Conservation (phyloP, 2,797 vertebrate genomes). For the Microctenopoma lineatum region DNA sequence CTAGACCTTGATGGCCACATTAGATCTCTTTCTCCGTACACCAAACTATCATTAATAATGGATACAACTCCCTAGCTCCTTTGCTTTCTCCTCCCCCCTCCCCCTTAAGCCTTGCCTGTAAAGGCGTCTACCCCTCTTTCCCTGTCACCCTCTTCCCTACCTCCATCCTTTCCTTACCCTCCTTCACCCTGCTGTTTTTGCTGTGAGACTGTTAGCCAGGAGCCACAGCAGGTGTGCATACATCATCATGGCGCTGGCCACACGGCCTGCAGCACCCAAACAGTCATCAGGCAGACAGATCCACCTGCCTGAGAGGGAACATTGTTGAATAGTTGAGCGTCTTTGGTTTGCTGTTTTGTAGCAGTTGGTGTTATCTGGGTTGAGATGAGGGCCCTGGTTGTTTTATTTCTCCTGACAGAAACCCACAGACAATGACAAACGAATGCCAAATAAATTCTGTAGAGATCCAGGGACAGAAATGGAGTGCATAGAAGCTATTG, state of each 20-base stretch:
- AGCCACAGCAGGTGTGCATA: slow-evolving; percentile 76
- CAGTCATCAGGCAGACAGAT: slow-evolving; percentile 48
- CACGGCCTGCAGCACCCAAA: slow-evolving; percentile 69
- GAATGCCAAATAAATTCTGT: slow-evolving; percentile 41
- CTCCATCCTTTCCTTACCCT: slow-evolving; percentile 45
- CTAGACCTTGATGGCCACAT: slow-evolving; percentile 79
- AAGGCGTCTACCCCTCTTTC: slow-evolving; percentile 55
- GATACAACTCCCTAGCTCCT: slow-evolving; percentile 75
- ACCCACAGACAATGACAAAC: slow-evolving; percentile 45
- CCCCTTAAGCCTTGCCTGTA: slow-evolving; percentile 61
- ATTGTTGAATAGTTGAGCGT: slow-evolving; percentile 27
- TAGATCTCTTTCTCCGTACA: slow-evolving; percentile 84
- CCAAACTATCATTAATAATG: slow-evolving; percentile 84
- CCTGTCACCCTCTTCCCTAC: slow-evolving; percentile 49
- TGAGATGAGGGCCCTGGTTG: slow-evolving; percentile 35
- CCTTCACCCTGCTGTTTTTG: slow-evolving; percentile 51
- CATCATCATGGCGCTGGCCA: slow-evolving; percentile 70
- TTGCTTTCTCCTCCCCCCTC: slow-evolving; percentile 64
- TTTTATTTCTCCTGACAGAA: slow-evolving; percentile 45
- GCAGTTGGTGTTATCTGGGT: slow-evolving; percentile 23
- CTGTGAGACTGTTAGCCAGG: slow-evolving; percentile 61
- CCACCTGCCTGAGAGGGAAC: slow-evolving; percentile 59
- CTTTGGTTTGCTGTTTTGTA: slow-evolving; percentile 21
- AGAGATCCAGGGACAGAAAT: slow-evolving; percentile 36
- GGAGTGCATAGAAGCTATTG: slow-evolving; percentile 33